A percentile compares a stretch with the other conserved stretches of the same genome.
phyloP scores from a whole-genome alignment of 2,888 invertebrate genomes.

The Orthosia cruda region DNA sequence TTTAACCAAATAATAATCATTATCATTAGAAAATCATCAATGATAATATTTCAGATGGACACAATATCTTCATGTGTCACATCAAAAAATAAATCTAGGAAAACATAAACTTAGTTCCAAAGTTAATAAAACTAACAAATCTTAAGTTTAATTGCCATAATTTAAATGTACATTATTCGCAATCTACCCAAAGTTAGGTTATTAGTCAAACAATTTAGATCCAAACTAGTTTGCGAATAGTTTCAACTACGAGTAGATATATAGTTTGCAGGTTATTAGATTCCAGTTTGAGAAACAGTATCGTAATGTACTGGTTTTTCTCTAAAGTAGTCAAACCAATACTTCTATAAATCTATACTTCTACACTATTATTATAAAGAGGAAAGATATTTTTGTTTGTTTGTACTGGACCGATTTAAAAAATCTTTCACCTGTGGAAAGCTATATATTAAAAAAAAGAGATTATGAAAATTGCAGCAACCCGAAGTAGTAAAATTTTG shows the following conservation, averaged over 20 bases:
- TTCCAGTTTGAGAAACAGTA: conserved; percentile 17
- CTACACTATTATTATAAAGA: no score
- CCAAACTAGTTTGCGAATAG: conserved; percentile 59
- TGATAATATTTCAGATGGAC: no score
- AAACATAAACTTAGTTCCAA: not conserved
- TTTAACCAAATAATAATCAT: no score
- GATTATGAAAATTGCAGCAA: no score
- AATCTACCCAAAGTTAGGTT: conserved; percentile 55
- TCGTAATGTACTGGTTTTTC: conserved; percentile 7
- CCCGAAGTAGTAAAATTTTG: no score
- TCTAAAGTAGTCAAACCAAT: not conserved
- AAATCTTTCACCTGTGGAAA: no score
- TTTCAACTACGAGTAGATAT: conserved; percentile 23
- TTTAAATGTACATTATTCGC: conserved; percentile 56
- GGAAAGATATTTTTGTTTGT: no score
- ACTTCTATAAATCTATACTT: no score
- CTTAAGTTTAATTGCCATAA: conserved; percentile 51
- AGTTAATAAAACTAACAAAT: conserved; percentile 41
- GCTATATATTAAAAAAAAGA: no score
- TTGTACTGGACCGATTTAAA: no score
- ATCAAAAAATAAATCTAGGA: not conserved
- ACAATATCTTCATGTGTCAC: no score
- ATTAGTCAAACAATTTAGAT: conserved; percentile 63
- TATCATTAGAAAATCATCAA: no score
- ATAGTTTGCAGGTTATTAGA: conserved; percentile 38